These are phyloP conservation scores for Aporophyla nigra DNA, from an alignment of 2,888 invertebrate species.

Conservation along the genomic window DNA sequence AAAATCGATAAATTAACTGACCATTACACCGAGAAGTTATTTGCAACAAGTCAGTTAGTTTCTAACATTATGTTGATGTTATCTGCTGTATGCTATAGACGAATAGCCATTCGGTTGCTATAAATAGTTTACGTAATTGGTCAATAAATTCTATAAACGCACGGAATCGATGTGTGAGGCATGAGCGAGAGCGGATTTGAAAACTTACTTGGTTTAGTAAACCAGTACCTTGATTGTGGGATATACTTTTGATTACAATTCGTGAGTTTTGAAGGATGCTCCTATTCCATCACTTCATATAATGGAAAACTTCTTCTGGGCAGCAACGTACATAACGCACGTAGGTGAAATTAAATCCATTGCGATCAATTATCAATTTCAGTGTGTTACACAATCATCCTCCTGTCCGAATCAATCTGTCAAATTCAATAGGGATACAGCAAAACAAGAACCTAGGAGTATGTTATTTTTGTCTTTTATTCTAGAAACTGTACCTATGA, in stretches of 20 bases:
- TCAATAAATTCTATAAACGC: constrained; percentile 53
- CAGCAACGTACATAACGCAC: neutral
- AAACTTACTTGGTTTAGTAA: neutral
- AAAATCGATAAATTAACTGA: constrained; percentile 49
- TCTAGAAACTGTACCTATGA: neutral
- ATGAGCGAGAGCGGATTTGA: constrained; percentile 5
- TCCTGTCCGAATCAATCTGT: neutral
- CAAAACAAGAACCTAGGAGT: too few species aligned
- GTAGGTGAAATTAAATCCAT: neutral
- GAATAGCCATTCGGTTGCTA: constrained; percentile 50
- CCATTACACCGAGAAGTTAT: constrained; percentile 39
- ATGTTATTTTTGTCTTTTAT: too few species aligned
- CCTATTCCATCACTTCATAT: neutral
- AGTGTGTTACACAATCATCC: neutral
- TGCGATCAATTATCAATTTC: neutral
- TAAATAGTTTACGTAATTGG: constrained; percentile 62
- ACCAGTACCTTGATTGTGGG: neutral
- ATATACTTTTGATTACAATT: neutral
- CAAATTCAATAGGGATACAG: neutral
- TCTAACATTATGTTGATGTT: constrained; percentile 43
- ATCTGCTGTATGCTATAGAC: constrained; percentile 47
- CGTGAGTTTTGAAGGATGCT: neutral
- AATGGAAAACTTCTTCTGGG: neutral
- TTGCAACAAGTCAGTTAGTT: constrained; percentile 41
- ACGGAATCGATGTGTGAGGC: neutral